Conservation (phyloP, 2,888 invertebrate genomes). For the Diplolepis rosae region DNA sequence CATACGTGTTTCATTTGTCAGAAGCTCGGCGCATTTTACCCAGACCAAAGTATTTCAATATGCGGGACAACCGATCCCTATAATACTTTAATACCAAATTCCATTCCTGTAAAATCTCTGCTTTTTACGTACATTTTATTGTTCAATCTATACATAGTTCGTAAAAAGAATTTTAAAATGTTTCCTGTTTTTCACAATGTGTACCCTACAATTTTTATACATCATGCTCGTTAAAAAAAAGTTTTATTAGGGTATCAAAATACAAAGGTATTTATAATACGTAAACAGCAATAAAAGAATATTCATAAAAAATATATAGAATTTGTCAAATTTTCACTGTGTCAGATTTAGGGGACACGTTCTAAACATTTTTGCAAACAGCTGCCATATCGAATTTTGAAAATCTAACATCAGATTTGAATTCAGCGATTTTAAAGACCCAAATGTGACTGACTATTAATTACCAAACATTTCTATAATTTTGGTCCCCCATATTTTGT, state of each 20-base stretch:
- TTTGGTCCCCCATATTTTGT: too few relatives aligned
- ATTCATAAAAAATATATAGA: too few relatives aligned
- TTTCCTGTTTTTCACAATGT: not conserved
- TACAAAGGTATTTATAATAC: too few relatives aligned
- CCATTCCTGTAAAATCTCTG: not conserved
- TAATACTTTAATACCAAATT: not conserved
- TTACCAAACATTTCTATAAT: too few relatives aligned
- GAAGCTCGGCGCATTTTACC: not conserved
- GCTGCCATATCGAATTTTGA: too few relatives aligned
- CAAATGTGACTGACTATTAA: too few relatives aligned
- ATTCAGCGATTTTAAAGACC: too few relatives aligned
- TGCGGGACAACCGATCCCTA: not conserved
- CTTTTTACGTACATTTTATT: not conserved
- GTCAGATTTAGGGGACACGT: too few relatives aligned
- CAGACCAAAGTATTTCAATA: not conserved
- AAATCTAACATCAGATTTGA: too few relatives aligned
- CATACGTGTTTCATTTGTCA: constrained; percentile 12
- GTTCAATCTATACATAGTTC: not conserved
- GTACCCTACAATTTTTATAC: not conserved
- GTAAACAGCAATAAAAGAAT: too few relatives aligned
- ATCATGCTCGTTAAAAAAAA: not conserved
- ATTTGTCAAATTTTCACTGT: too few relatives aligned
- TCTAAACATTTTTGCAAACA: too few relatives aligned
- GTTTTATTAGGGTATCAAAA: not conserved
- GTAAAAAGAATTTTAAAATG: constrained; percentile 2